These are phyloP conservation scores for Rutpela maculata DNA, from an alignment of 2,888 invertebrate species.

Conservation along the genomic window DNA sequence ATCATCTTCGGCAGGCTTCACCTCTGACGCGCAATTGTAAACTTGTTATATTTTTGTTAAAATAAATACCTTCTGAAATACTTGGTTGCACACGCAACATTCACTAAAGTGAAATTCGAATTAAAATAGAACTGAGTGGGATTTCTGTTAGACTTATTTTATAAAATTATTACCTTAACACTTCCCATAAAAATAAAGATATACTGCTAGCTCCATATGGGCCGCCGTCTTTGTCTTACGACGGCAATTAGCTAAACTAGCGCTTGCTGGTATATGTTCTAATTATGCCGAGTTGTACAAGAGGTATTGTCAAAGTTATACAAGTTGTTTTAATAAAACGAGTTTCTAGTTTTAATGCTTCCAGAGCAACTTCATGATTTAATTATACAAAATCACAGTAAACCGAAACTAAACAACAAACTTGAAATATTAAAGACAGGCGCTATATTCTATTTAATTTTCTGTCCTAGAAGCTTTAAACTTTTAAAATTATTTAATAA, in stretches of 20 bases:
- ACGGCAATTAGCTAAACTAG: background rate
- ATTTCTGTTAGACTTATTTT: too few species aligned
- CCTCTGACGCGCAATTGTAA: too few species aligned
- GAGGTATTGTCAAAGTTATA: slow-evolving; percentile 22
- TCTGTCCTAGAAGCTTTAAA: slow-evolving; percentile 8
- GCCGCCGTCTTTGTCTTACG: background rate
- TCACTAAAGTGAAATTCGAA: too few species aligned
- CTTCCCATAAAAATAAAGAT: too few species aligned
- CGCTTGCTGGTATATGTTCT: slow-evolving; percentile 11
- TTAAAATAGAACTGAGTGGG: too few species aligned
- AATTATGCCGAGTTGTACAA: slow-evolving; percentile 12
- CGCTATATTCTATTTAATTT: slow-evolving; percentile 23
- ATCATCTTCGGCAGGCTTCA: too few species aligned
- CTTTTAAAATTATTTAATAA: slow-evolving; percentile 10
- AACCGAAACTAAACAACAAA: slow-evolving; percentile 26
- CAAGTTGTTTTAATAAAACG: slow-evolving; percentile 28
- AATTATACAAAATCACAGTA: slow-evolving; percentile 38
- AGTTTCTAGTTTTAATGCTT: slow-evolving; percentile 32
- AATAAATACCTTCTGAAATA: too few species aligned
- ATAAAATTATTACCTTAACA: too few species aligned
- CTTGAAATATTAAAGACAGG: slow-evolving; percentile 11
- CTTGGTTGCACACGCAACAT: too few species aligned
- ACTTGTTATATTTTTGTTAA: too few species aligned
- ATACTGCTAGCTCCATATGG: background rate
- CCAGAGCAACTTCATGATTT: slow-evolving; percentile 15